Evolutionary conservation across 2,113 vertebrate species (phyloP), one percentile per base, ranked within the genome.

Genomic region (Rhinoderma darwinii): DNA sequence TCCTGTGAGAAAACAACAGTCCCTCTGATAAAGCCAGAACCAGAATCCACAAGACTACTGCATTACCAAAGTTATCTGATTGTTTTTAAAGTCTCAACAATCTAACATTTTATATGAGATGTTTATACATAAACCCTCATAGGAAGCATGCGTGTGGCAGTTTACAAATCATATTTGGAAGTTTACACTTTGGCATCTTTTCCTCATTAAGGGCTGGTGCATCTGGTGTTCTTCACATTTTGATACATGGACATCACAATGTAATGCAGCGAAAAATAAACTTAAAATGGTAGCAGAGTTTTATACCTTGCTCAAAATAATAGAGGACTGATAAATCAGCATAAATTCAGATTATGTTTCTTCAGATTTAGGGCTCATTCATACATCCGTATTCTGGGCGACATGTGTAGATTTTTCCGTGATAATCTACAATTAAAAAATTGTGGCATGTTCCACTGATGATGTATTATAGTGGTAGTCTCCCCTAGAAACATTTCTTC

Each of bases 161-260:
- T 76, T 76, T 76, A 47, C 73, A 76, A 76, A 76, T 76, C 47
- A 76, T 76, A 76, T 76, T 76, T 76, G 73, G 73, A 47, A 76
- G n/a, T n/a, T 76, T 76, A 25, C 43, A 37, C 27, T 76, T 47
- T 76, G 73, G 35, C 73, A 76, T 41, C 73, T 76, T 41, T n/a
- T 76, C 43, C 73, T 76, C 73, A 76, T 76, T 76, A 76, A 30
- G 41, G 39, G 41, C 25, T 3, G 41, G 39, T 76, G 43, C 73
- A 76, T 76, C 73, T 76, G 73, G 73, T n/a, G 41, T 15, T 47
- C 22, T 20, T 9, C 35, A 39, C 20, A 39, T 37, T 72, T 37
- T 72, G 6, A 72, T 72, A 41, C 68, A 72, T 39, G 68, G 68
- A 9, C 35, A 72, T 18, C 9, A 11, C 7, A 9, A 17, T 39